Conservation (phyloP, 2,888 invertebrate species). For the Lasioglossum malachurum region DNA sequence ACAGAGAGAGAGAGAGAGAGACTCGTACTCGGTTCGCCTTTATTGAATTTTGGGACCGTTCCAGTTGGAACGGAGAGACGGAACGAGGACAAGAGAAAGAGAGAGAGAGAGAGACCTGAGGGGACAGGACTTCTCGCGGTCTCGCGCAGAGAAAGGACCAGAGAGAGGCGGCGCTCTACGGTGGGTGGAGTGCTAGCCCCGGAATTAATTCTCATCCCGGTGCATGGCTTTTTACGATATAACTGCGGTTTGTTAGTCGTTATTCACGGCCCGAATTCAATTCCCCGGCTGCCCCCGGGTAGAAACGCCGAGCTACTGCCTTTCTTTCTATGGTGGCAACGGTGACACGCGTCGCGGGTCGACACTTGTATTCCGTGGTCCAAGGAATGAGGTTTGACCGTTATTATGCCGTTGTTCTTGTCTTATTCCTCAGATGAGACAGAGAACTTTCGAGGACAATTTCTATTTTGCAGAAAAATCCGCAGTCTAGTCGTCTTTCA, state of each 20-base stretch:
- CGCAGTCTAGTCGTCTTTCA: no score
- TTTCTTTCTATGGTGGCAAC: conserved; percentile 34
- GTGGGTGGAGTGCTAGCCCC: conserved; percentile 74
- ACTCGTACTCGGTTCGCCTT: conserved; percentile 80
- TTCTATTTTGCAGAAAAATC: neutral
- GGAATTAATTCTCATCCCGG: conserved; percentile 84
- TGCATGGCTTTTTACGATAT: conserved; percentile 84
- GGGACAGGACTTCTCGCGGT: conserved; percentile 34
- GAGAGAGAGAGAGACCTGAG: conserved; percentile 34
- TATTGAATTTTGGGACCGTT: conserved; percentile 84
- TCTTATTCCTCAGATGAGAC: neutral
- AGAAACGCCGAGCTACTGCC: conserved; percentile 40
- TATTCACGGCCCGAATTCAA: conserved; percentile 83
- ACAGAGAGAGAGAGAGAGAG: conserved; percentile 68
- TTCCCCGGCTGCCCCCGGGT: conserved; percentile 68
- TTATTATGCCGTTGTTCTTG: neutral
- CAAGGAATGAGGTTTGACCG: neutral
- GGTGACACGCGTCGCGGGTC: neutral
- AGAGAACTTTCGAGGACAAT: neutral
- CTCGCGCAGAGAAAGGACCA: conserved; percentile 42
- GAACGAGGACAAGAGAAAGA: conserved; percentile 36
- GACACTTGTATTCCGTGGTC: neutral
- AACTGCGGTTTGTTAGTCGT: conserved; percentile 85
- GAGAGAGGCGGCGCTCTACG: conserved; percentile 41
- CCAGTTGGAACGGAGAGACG: conserved; percentile 70